Percentiles rank a stretch among this genome's conserved stretches.
These are phyloP conservation scores for Solenopsis invicta DNA, from an alignment of 1,140 invertebrate species.

Conservation along the genomic window DNA sequence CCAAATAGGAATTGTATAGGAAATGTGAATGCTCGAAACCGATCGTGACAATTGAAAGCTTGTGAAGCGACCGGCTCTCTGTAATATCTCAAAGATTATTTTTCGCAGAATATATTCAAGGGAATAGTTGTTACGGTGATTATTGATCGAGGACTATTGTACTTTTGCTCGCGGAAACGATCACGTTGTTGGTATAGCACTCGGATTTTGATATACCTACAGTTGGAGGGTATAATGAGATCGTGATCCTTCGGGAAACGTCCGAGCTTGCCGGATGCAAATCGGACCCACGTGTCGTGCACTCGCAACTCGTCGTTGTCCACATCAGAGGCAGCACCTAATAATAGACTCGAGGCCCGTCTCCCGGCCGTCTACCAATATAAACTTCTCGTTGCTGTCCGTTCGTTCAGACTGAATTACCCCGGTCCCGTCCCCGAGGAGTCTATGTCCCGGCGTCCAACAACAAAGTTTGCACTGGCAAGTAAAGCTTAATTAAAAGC, in stretches of 20 bases:
- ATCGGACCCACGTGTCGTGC: slow-evolving; percentile 22
- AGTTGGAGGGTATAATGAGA: slow-evolving; percentile 26
- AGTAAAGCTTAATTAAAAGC: slow-evolving; percentile 79
- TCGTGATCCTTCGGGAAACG: slow-evolving; percentile 51
- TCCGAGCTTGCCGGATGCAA: slow-evolving; percentile 50
- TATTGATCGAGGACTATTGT: not conserved
- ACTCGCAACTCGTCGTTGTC: slow-evolving; percentile 1
- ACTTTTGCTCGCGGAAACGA: not conserved
- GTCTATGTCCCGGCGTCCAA: slow-evolving; percentile 72
- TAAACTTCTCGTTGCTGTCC: slow-evolving; percentile 75
- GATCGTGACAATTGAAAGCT: not conserved
- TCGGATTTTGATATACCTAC: slow-evolving; percentile 25
- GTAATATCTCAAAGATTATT: not conserved
- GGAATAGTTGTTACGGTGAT: not conserved
- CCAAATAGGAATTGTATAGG: not conserved
- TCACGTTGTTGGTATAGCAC: not conserved
- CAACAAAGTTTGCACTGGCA: slow-evolving; percentile 76
- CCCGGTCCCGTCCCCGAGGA: slow-evolving; percentile 69
- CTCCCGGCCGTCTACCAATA: slow-evolving; percentile 72
- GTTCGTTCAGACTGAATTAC: slow-evolving; percentile 76
- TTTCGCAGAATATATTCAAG: slow-evolving; percentile 3
- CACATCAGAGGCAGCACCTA: slow-evolving; percentile 67
- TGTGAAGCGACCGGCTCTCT: not conserved
- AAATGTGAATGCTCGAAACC: not conserved
- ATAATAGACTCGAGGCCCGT: slow-evolving; percentile 72